Evolutionary conservation across 2,888 invertebrate genomes (phyloP), one percentile per base, ranked within the genome.

Genomic region (Sarcophaga rosellei): DNA sequence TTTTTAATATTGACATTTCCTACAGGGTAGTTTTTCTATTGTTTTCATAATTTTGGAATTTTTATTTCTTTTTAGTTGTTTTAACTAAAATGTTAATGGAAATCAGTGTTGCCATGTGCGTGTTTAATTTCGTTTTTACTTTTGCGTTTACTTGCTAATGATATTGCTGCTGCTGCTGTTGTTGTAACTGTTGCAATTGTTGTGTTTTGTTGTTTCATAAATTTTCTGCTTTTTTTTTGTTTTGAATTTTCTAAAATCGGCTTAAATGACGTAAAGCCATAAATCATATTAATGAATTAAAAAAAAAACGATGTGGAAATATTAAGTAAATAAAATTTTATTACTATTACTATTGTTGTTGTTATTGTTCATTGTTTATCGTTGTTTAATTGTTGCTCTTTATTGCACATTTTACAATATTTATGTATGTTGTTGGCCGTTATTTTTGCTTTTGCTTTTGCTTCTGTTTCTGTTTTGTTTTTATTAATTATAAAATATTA

Each of bases 61-160:
- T 62, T 74, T 61, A 62, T 62, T 61, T 62, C 62, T 81, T 75
- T 65, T 72, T 70, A 44, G 62, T 79, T 59, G 17, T 73, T 35
- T 1, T 23, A 70, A 20, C 63, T 66, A 47, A 72, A 76, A 82
- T 82, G 80, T 76, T 77, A 10, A 81, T 76, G 68, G 72, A 81
- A 81, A 73, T 76, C 73, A 74, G 75, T 84, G 63, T 75, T 79
- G 23, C 72, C n/a, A 78, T 25, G 73, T 77, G 81, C 85, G 85
- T 81, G 77, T 78, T 83, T 73, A 80, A 21, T 70, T 80, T 53
- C 53, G 53, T 53, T 74, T 66, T 47, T 44, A 15, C 3, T n/a
- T 68, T 44, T 53, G 35, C 59, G 8, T 11, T 65, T 53, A 11
- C 20, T n/a, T 74, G n/a, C 53, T 53, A 53, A 53, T 53, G 53